Conservation (phyloP, 1,140 invertebrate genomes). For the Hyles euphorbiae region DNA sequence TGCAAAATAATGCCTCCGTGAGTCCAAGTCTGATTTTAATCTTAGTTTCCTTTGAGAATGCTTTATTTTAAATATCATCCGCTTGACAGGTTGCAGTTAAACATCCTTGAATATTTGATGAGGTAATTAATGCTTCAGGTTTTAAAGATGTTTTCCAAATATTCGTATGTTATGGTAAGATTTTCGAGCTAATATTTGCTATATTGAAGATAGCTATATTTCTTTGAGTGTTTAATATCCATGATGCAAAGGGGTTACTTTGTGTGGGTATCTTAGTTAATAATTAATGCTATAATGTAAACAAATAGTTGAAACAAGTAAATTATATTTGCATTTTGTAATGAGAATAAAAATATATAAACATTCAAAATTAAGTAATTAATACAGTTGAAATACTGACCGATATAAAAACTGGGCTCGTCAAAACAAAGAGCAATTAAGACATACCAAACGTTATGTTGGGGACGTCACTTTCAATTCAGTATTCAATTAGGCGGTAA, state of each 20-base stretch:
- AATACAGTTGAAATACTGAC: not conserved
- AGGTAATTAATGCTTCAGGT: no score
- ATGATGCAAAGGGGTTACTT: no score
- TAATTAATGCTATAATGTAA: no score
- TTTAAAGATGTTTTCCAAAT: no score
- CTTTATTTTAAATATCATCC: constrained; percentile 13
- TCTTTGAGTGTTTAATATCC: no score
- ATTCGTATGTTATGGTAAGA: no score
- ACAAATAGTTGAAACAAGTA: no score
- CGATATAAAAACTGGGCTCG: not conserved
- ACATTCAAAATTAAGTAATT: not conserved
- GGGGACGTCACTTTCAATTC: constrained; percentile 21
- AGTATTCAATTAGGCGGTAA: constrained; percentile 31
- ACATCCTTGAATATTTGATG: no score
- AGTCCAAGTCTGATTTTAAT: constrained; percentile 19
- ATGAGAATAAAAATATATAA: not conserved
- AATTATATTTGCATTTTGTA: not conserved
- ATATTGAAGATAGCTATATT: no score
- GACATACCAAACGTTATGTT: constrained; percentile 12
- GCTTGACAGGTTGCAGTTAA: not conserved
- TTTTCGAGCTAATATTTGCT: no score
- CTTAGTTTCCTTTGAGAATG: constrained; percentile 22
- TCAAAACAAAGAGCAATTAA: constrained; percentile 16
- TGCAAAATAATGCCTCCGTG: constrained; percentile 22
- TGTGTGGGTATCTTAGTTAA: no score